phyloP scores from a whole-genome alignment of 2,888 invertebrate species.

The Mythimna vitellina region DNA sequence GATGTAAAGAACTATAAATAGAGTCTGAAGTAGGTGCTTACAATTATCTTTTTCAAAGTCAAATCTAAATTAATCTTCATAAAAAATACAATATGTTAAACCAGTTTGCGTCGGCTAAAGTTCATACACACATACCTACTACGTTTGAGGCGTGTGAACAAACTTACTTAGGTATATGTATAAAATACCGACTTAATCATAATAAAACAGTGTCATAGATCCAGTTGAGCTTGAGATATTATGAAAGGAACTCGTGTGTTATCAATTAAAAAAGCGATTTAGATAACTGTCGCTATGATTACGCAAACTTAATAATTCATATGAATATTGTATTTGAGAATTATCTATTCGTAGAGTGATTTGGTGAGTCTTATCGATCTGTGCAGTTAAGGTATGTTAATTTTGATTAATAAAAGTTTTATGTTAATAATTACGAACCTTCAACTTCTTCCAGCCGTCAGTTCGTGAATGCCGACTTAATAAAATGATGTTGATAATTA shows the following conservation, averaged over 20 bases:
- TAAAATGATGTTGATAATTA: slow-evolving; percentile 47
- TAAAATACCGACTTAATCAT: slow-evolving; percentile 36
- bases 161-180: slow-evolving; percentile 20
- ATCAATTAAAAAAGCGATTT: slow-evolving; percentile 47
- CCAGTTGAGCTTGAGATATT: slow-evolving; percentile 60
- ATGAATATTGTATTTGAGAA: slow-evolving; percentile 18
- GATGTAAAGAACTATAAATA: neutral
- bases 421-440: slow-evolving; percentile 35
- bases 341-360: slow-evolving; percentile 40
- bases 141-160: slow-evolving; percentile 22
- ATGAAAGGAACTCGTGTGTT: slow-evolving; percentile 54
- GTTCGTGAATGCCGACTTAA: slow-evolving; percentile 25
- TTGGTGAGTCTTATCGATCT: slow-evolving; percentile 31
- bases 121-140: slow-evolving; percentile 5
- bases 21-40: neutral
- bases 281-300: slow-evolving; percentile 32
- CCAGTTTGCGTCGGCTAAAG: slow-evolving; percentile 28
- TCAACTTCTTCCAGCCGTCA: slow-evolving; percentile 11
- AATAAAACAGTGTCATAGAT: slow-evolving; percentile 36
- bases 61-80: slow-evolving; percentile 17
- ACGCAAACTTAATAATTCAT: slow-evolving; percentile 34
- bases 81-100: slow-evolving; percentile 2
- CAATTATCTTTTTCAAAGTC: neutral
- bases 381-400: slow-evolving; percentile 35
- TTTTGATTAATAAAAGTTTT: slow-evolving; percentile 22